Evolutionary conservation across 2,797 vertebrate genomes (phyloP).

Genomic region (Helostoma temminkii): DNA sequence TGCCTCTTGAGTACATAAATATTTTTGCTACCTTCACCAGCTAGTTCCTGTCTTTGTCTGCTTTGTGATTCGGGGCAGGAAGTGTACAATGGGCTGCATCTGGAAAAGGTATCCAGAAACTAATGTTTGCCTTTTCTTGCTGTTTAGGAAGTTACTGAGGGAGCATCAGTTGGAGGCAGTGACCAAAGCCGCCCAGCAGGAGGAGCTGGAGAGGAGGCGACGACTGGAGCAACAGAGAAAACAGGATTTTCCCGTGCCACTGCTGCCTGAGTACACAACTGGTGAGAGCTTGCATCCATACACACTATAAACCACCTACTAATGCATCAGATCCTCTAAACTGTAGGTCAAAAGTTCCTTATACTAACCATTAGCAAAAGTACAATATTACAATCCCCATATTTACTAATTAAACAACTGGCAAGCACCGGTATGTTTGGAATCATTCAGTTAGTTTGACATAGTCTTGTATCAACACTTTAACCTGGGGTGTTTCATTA

Average conservation of each 20-base stretch:
- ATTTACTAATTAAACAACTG: too few species aligned
- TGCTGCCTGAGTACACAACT: slow-evolving; percentile 87
- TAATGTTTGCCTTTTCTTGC: background rate
- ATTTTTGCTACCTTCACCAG: too few species aligned
- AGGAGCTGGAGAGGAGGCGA: slow-evolving; percentile 92
- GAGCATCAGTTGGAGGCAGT: slow-evolving; percentile 94
- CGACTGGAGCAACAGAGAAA: slow-evolving; percentile 92
- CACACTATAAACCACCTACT: background rate
- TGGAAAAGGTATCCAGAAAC: too few species aligned
- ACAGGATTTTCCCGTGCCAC: slow-evolving; percentile 85
- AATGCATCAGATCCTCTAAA: background rate
- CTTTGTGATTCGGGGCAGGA: too few species aligned
- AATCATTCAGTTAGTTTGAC: background rate
- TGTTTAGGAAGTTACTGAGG: slow-evolving; percentile 90
- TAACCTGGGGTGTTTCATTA: background rate
- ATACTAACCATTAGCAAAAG: background rate
- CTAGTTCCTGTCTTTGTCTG: too few species aligned
- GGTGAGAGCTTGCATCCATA: slow-evolving; percentile 76
- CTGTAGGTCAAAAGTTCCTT: background rate
- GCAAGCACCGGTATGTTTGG: background rate
- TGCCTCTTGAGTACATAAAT: too few species aligned
- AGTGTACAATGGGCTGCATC: too few species aligned
- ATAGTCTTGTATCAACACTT: background rate
- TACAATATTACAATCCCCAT: too few species aligned
- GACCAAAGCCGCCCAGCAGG: slow-evolving; percentile 95